Conservation (phyloP, 2,113 vertebrate species). For the Ardeotis arabs region DNA sequence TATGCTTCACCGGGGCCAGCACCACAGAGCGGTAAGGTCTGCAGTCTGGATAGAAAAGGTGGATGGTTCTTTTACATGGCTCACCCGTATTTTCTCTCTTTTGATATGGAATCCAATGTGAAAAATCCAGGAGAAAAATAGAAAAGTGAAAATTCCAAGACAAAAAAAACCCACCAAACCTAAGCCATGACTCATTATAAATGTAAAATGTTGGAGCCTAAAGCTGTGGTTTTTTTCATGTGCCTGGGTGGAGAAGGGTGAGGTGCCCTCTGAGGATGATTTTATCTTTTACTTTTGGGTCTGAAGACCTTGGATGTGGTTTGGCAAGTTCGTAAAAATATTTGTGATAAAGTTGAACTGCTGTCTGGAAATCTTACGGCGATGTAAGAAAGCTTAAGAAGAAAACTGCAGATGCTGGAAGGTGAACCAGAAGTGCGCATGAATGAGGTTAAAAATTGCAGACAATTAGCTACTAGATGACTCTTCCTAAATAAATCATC, state of each 20-base stretch:
- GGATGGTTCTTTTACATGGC: background rate
- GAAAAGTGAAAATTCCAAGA: slow-evolving; percentile 13
- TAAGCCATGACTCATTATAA: slow-evolving; percentile 16
- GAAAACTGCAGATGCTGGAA: slow-evolving; percentile 34
- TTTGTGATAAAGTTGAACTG: slow-evolving; percentile 37
- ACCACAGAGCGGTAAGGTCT: background rate
- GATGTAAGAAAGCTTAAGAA: slow-evolving; percentile 18
- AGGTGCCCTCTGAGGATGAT: slow-evolving; percentile 47
- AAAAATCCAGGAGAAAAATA: background rate
- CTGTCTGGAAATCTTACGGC: slow-evolving; percentile 9
- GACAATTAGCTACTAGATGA: slow-evolving; percentile 55
- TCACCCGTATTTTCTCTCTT: background rate
- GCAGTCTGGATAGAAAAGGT: background rate
- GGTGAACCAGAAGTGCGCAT: background rate
- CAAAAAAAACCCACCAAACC: background rate
- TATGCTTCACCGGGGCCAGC: background rate
- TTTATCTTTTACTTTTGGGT: slow-evolving; percentile 53
- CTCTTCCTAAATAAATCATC: slow-evolving; percentile 60
- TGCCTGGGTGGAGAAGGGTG: slow-evolving; percentile 36
- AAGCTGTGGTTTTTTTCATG: background rate
- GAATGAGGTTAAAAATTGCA: slow-evolving; percentile 46
- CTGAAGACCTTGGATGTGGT: slow-evolving; percentile 48
- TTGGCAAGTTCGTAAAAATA: slow-evolving; percentile 57
- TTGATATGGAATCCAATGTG: background rate
- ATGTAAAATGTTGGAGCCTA: slow-evolving; percentile 22